Evolutionary conservation across 2,113 vertebrate genomes (phyloP).

Genomic region (Zosterops lateralis): DNA sequence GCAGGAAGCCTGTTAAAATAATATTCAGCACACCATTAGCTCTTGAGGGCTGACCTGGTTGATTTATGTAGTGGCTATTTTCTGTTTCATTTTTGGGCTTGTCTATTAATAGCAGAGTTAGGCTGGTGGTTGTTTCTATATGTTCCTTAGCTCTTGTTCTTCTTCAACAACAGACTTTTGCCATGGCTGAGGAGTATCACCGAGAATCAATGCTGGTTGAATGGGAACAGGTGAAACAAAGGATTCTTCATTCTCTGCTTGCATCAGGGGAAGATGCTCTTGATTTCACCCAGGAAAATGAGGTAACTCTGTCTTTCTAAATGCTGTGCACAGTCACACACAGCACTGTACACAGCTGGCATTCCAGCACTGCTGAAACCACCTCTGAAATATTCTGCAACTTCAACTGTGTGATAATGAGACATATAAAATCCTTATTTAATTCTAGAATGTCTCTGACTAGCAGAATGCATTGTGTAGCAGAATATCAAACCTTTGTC

Average conservation of each 20-base stretch:
- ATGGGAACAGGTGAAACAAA: conserved; percentile 98
- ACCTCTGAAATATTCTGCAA: neutral
- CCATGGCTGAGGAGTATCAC: conserved; percentile 95
- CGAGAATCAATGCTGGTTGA: conserved; percentile 97
- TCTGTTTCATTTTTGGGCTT: neutral
- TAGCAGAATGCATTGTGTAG: neutral
- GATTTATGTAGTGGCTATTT: neutral
- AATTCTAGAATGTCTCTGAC: neutral
- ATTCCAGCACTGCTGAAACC: neutral
- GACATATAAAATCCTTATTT: neutral
- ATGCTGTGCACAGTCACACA: fast-evolving
- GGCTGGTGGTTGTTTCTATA: neutral
- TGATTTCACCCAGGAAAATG: conserved; percentile 95
- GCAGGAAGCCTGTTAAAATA: neutral
- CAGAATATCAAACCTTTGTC: neutral
- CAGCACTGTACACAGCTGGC: neutral
- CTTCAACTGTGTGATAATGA: neutral
- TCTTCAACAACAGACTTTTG: conserved; percentile 83
- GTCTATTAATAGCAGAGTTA: neutral
- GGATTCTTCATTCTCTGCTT: conserved; percentile 92
- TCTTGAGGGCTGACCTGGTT: neutral
- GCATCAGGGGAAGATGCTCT: conserved; percentile 95
- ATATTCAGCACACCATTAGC: neutral
- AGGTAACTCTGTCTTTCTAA: conserved; percentile 74
- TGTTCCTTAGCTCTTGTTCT: neutral